These are phyloP conservation scores for Tholera decimalis DNA, from an alignment of 2,888 invertebrate genomes.

Conservation along the genomic window DNA sequence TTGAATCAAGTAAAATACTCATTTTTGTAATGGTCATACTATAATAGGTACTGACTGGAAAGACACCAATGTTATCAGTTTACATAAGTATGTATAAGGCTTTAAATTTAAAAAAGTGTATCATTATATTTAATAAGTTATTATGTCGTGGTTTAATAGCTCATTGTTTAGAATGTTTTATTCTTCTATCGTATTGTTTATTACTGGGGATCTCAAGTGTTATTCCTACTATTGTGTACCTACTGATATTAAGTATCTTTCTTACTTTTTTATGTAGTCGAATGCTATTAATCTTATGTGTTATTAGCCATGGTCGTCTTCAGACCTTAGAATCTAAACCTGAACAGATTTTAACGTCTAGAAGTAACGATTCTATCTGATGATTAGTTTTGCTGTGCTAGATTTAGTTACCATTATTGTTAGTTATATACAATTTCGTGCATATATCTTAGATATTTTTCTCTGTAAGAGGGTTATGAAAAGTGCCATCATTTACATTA, in stretches of 20 bases:
- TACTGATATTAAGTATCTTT: constrained; percentile 62
- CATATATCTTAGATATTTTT: constrained; percentile 51
- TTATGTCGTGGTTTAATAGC: constrained; percentile 47
- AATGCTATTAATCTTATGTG: constrained; percentile 51
- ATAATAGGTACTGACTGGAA: constrained; percentile 49
- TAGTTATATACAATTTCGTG: constrained; percentile 54
- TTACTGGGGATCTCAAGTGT: constrained; percentile 64
- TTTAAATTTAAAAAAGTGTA: constrained; percentile 60
- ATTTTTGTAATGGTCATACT: constrained; percentile 37
- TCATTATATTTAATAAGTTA: constrained; percentile 47
- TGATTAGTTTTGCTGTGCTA: constrained; percentile 60
- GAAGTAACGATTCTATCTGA: constrained; percentile 33
- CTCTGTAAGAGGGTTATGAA: constrained; percentile 19
- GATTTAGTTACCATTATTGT: constrained; percentile 68
- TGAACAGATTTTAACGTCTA: constrained; percentile 4
- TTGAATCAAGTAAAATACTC: constrained; percentile 32
- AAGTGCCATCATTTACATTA: constrained; percentile 32
- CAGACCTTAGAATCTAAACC: neutral
- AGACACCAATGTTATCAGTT: constrained; percentile 63
- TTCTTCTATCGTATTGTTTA: constrained; percentile 52
- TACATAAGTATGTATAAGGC: constrained; percentile 44
- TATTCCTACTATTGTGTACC: constrained; percentile 64
- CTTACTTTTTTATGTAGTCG: constrained; percentile 58
- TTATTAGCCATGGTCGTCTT: constrained; percentile 36
- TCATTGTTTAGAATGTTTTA: constrained; percentile 48